These are phyloP conservation scores for Desoria tigrina DNA, from an alignment of 2,888 invertebrate species.

Conservation along the genomic window DNA sequence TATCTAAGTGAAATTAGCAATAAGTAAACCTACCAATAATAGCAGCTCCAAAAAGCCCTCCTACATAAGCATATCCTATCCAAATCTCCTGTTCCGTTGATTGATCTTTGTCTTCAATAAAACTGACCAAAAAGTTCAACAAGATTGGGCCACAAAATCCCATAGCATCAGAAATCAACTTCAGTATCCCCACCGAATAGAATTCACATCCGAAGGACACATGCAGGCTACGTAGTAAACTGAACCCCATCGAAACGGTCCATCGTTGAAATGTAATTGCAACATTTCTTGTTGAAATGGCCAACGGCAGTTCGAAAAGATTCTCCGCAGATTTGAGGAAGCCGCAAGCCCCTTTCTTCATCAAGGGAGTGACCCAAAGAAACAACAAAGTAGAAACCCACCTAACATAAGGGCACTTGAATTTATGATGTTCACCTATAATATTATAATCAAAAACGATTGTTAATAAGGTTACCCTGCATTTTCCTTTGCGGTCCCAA, in stretches of 20 bases:
- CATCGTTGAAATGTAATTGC: constrained; percentile 61
- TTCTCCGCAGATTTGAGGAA: constrained; percentile 75
- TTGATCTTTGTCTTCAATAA: constrained; percentile 67
- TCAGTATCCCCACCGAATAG: constrained; percentile 79
- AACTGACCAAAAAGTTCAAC: constrained; percentile 76
- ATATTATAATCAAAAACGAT: too few relatives aligned
- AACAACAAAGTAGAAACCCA: constrained; percentile 80
- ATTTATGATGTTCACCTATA: too few relatives aligned
- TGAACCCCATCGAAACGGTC: constrained; percentile 27
- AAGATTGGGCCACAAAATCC: constrained; percentile 88
- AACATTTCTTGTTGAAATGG: constrained; percentile 65
- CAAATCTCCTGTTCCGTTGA: constrained; percentile 56
- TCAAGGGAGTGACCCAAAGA: constrained; percentile 82
- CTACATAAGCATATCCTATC: constrained; percentile 68
- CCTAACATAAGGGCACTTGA: too few relatives aligned
- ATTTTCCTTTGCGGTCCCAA: constrained; percentile 82
- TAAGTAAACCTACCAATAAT: constrained; percentile 65
- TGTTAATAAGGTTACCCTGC: constrained; percentile 56
- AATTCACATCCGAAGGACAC: constrained; percentile 77
- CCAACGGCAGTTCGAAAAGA: constrained; percentile 75
- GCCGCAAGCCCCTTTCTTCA: constrained; percentile 75
- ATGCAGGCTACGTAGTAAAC: constrained; percentile 69
- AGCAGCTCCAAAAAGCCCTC: constrained; percentile 67
- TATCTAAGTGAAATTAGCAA: not conserved
- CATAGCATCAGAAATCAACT: constrained; percentile 77